Percentiles rank a stretch among this genome's conserved stretches.
These are phyloP conservation scores for Eubasilissa regina DNA, from an alignment of 1,140 invertebrate species.

Conservation along the genomic window DNA sequence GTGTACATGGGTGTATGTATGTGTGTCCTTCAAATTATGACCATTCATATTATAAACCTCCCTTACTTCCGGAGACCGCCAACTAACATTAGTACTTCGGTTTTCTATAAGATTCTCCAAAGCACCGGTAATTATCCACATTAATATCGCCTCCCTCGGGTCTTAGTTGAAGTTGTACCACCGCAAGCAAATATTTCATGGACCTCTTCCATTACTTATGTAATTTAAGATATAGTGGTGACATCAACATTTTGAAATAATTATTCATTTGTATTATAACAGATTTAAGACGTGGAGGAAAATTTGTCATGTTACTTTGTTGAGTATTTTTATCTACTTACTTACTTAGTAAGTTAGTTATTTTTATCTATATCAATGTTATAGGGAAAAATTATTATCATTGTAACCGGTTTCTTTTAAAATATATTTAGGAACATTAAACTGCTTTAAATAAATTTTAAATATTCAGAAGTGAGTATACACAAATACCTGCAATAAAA, in stretches of 20 bases:
- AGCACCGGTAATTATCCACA: conserved; percentile 30
- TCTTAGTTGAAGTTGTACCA: conserved; percentile 18
- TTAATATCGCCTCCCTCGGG: conserved; percentile 21
- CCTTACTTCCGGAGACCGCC: conserved; percentile 16
- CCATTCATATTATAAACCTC: conserved; percentile 26
- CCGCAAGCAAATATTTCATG: conserved; percentile 31
- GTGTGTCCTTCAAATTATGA: conserved; percentile 23
- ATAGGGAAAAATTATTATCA: no score
- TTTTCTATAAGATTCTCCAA: conserved; percentile 12
- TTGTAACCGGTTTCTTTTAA: no score
- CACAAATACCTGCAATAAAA: no score
- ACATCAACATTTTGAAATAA: not conserved
- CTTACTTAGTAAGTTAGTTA: no score
- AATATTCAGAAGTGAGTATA: no score
- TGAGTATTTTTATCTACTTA: not conserved
- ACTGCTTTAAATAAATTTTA: no score
- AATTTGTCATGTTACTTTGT: conserved; percentile 8
- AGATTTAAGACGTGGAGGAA: no score
- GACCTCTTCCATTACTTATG: conserved; percentile 4
- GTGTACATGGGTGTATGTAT: not conserved
- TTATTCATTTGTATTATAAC: not conserved
- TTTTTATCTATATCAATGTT: no score
- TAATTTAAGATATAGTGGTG: conserved; percentile 1
- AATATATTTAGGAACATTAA: no score
- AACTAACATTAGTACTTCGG: conserved; percentile 13